phyloP scores from a whole-genome alignment of 2,797 vertebrate species.

The Carapus acus region DNA sequence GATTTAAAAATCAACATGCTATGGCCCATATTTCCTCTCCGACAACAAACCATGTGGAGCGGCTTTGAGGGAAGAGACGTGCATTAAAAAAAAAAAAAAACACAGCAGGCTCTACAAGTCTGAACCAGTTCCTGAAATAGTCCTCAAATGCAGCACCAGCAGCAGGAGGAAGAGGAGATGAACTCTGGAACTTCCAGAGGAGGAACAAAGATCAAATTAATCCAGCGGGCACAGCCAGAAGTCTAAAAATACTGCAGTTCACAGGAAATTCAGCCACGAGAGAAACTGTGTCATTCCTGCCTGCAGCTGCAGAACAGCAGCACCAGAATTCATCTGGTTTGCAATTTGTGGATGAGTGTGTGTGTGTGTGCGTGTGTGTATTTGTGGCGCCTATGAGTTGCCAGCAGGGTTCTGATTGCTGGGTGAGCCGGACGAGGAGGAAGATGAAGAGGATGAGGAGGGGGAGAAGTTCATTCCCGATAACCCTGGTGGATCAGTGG shows the following conservation, averaged over 20 bases:
- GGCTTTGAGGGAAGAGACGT: conserved; percentile 25
- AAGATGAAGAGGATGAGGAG: conserved; percentile 87
- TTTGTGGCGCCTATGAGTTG: conserved; percentile 80
- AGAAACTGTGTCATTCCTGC: conserved; percentile 29
- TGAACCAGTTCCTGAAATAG: conserved; percentile 31
- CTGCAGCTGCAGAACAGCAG: conserved; percentile 28
- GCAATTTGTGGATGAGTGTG: conserved; percentile 27
- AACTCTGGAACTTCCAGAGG: conserved; percentile 23
- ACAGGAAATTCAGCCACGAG: conserved; percentile 20
- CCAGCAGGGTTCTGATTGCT: conserved; percentile 86
- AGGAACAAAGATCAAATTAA: conserved; percentile 2
- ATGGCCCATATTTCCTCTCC: conserved; percentile 34
- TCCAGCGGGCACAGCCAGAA: background rate
- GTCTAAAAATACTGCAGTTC: conserved; percentile 30
- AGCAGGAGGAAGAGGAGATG: no score
- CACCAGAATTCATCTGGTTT: conserved; percentile 16
- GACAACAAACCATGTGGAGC: conserved; percentile 57
- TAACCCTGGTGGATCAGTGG: conserved; percentile 92
- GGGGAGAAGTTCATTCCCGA: conserved; percentile 91
- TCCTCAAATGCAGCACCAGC: conserved; percentile 44
- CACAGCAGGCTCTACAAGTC: conserved; percentile 28
- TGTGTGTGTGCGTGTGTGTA: conserved; percentile 29
- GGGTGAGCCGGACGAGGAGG: conserved; percentile 88
- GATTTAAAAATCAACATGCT: conserved; percentile 41
- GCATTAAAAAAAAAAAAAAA: conserved; percentile 53